phyloP scores from a whole-genome alignment of 2,113 vertebrate species.

The Actinemys pallida region DNA sequence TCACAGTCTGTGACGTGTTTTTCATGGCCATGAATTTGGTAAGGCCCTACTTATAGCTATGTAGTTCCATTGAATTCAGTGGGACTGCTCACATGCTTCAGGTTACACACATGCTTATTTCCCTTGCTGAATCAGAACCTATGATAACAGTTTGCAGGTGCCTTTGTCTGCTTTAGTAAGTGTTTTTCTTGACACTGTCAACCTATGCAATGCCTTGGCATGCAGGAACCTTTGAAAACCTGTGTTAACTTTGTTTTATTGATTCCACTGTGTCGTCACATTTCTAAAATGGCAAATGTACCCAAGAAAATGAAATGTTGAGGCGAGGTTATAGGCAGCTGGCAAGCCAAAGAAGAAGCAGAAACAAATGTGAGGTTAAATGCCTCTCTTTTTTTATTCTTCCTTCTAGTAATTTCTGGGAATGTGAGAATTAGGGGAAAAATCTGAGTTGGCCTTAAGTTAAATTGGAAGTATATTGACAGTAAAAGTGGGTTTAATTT shows the following conservation, averaged over 20 bases:
- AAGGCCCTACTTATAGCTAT: not conserved
- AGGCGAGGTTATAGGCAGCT: conserved; percentile 28
- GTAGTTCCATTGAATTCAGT: conserved; percentile 21
- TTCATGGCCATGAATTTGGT: no score
- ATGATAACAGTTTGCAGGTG: conserved; percentile 55
- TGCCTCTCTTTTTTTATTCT: conserved; percentile 45
- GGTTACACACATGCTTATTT: not conserved
- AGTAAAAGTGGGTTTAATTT: conserved; percentile 77
- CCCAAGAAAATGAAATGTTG: conserved; percentile 36
- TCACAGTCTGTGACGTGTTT: no score
- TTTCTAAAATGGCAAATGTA: conserved; percentile 51
- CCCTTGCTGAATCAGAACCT: not conserved
- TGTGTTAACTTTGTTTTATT: conserved; percentile 58
- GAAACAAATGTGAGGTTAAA: conserved; percentile 39
- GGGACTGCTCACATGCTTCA: not conserved
- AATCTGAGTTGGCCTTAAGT: conserved; percentile 59
- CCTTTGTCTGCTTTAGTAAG: conserved; percentile 37
- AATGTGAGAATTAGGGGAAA: conserved; percentile 72
- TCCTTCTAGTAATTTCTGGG: conserved; percentile 58
- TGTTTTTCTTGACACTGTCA: conserved; percentile 62
- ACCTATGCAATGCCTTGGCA: conserved; percentile 48
- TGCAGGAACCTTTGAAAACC: conserved; percentile 48
- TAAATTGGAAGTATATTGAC: conserved; percentile 75
- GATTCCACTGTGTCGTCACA: conserved; percentile 44
- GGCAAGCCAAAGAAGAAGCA: conserved; percentile 20